phyloP scores from a whole-genome alignment of 2,797 vertebrate genomes.

The Kryptolebias ocellatus region DNA sequence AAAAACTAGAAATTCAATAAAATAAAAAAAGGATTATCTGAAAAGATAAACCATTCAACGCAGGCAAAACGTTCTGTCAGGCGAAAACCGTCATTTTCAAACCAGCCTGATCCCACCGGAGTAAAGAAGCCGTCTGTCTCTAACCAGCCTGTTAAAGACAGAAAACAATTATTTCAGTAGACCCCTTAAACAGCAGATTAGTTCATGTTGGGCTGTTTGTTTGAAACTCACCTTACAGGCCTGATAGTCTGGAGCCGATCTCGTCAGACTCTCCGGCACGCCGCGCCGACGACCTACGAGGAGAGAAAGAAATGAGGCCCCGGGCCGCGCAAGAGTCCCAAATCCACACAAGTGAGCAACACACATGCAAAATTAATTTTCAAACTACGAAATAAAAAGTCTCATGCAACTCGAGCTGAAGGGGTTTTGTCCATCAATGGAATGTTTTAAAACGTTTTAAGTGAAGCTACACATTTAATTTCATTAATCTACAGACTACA shows the following conservation, averaged over 20 bases:
- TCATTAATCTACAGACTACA: conserved; percentile 69
- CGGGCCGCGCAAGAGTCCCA: conserved; percentile 19
- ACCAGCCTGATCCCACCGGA: background rate
- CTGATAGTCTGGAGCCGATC: conserved; percentile 9
- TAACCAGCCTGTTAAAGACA: conserved; percentile 43
- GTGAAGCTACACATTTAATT: conserved; percentile 60
- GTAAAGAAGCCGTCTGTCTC: conserved; percentile 3
- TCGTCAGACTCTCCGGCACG: conserved; percentile 36
- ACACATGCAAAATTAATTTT: conserved; percentile 66
- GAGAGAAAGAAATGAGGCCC: conserved; percentile 67
- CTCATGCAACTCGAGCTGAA: conserved; percentile 79
- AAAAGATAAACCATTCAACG: background rate
- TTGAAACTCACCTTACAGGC: conserved; percentile 52
- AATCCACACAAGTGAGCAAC: conserved; percentile 35
- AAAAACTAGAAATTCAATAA: background rate
- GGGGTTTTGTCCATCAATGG: conserved; percentile 60
- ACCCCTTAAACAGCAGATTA: background rate
- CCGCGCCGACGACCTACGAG: conserved; percentile 64
- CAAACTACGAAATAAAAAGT: conserved; percentile 35
- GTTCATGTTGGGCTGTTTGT: rapidly evolving
- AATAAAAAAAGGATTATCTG: background rate
- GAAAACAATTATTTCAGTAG: background rate
- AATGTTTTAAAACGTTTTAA: conserved; percentile 64
- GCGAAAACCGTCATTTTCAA: background rate
- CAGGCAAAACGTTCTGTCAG: background rate